phyloP scores from a whole-genome alignment of 1,140 invertebrate species.

The Eciton burchellii region DNA sequence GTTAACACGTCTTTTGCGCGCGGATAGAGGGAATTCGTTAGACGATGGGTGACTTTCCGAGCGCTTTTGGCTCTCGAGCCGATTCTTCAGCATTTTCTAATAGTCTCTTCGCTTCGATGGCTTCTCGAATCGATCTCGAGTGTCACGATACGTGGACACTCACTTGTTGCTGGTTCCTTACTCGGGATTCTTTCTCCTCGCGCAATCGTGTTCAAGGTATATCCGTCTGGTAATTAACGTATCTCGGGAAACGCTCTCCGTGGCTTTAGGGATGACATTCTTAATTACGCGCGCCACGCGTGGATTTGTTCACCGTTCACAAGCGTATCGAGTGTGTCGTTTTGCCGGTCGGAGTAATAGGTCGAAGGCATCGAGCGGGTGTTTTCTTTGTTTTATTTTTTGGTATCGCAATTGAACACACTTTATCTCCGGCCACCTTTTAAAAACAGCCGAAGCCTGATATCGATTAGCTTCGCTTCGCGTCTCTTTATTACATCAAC shows the following conservation, averaged over 20 bases:
- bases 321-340: not conserved
- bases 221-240: slow-evolving; percentile 32
- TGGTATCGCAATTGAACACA: not conserved
- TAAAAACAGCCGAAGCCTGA: slow-evolving; percentile 9
- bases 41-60: not conserved
- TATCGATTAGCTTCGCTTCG: not conserved
- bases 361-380: not conserved
- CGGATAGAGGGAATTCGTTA: not conserved
- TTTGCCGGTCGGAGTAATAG: slow-evolving; percentile 5
- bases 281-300: slow-evolving; percentile 15
- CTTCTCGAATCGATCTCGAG: not conserved
- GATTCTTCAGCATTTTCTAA: slow-evolving; percentile 28
- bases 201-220: not conserved
- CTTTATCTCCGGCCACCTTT: slow-evolving; percentile 12
- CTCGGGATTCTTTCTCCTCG: not conserved
- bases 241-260: not conserved
- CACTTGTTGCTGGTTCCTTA: slow-evolving; percentile 56
- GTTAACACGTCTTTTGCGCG: not conserved
- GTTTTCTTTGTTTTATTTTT: slow-evolving; percentile 25
- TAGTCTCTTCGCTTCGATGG: slow-evolving; percentile 12
- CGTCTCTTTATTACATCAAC: not conserved
- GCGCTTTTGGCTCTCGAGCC: not conserved
- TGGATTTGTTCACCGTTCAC: not conserved
- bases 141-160: slow-evolving; percentile 19
- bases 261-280: slow-evolving; percentile 2